Conservation (phyloP, 2,888 invertebrate genomes). For the Mechanitis messenoides region DNA sequence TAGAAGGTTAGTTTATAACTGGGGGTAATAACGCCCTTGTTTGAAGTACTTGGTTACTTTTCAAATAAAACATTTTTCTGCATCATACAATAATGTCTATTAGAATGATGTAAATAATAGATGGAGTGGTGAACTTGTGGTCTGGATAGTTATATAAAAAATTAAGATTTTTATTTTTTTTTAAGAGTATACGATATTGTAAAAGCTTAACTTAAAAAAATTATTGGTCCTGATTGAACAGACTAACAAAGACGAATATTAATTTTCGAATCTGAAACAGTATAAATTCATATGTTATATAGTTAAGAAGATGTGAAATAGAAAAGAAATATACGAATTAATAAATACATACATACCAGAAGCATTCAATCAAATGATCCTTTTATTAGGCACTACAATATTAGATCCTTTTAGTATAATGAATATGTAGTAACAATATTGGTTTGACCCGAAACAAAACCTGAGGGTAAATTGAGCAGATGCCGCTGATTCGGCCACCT, state of each 20-base stretch:
- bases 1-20: conserved; percentile 9
- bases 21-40: not conserved
- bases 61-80: not conserved
- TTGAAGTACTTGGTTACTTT: not conserved
- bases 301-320: too few relatives aligned
- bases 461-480: conserved; percentile 54
- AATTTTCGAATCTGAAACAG: too few relatives aligned
- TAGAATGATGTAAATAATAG: too few relatives aligned
- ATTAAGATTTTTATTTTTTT: too few relatives aligned
- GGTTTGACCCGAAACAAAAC: conserved; percentile 38
- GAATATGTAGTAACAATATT: conserved; percentile 28
- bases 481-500: conserved; percentile 50
- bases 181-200: too few relatives aligned
- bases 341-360: not conserved
- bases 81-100: too few relatives aligned
- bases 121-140: too few relatives aligned
- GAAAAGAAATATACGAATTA: not conserved
- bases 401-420: conserved; percentile 25
- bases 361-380: not conserved
- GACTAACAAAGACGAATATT: too few relatives aligned
- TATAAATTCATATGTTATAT: too few relatives aligned
- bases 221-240: too few relatives aligned
- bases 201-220: too few relatives aligned
- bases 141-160: too few relatives aligned
- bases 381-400: conserved; percentile 10